Evolutionary conservation across 2,888 invertebrate genomes (phyloP).

Genomic region (Gibbula magus): DNA sequence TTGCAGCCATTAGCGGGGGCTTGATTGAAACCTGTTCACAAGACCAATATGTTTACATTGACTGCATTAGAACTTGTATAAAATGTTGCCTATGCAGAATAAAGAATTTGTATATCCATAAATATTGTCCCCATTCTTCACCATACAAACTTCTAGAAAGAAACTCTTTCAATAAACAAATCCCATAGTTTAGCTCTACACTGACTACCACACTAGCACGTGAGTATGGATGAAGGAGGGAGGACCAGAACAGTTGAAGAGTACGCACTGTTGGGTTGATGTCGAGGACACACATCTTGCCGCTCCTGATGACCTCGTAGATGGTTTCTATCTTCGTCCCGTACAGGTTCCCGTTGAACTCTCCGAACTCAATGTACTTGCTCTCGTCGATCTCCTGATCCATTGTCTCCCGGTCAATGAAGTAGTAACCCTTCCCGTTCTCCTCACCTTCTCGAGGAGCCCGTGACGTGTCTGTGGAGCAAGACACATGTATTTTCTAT

Average conservation of each 20-base stretch:
- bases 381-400: conserved; percentile 94
- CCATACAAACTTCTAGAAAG: no score
- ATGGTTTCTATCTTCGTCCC: conserved; percentile 96
- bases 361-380: conserved; percentile 97
- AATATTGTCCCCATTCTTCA: no score
- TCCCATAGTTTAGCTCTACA: no score
- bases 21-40: no score
- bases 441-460: conserved; percentile 94
- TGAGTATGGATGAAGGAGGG: neutral
- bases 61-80: no score
- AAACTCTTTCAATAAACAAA: no score
- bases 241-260: neutral
- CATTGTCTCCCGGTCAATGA: conserved; percentile 95
- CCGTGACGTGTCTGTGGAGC: conserved; percentile 89
- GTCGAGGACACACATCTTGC: conserved; percentile 97
- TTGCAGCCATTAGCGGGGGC: no score
- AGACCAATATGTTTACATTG: no score
- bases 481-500: neutral
- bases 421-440: conserved; percentile 98
- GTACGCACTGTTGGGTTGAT: conserved; percentile 84
- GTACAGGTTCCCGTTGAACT: conserved; percentile 97
- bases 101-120: no score
- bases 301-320: conserved; percentile 92
- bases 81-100: no score
- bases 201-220: neutral